phyloP scores from a whole-genome alignment of 2,113 vertebrate species.

The Tinamus guttatus region DNA sequence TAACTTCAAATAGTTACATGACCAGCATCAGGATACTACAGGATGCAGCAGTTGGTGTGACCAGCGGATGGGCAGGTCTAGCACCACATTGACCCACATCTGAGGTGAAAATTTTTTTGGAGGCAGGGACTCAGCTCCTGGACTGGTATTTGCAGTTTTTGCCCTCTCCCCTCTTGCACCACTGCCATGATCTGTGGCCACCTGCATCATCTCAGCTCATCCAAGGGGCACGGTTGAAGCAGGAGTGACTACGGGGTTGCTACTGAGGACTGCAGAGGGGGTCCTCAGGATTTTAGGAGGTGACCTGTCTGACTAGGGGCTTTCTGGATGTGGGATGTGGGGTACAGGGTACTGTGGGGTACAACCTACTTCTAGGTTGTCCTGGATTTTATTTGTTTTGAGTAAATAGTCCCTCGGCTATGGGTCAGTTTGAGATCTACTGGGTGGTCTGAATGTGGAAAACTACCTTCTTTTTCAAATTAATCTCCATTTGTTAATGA shows the following conservation, averaged over 20 bases:
- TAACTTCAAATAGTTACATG: not conserved
- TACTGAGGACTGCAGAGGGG: not conserved
- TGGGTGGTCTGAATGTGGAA: not conserved
- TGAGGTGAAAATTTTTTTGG: not conserved
- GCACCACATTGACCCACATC: rapidly evolving
- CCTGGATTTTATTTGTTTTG: not conserved
- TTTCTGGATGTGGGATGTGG: not conserved
- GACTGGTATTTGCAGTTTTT: not conserved
- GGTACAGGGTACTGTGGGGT: not conserved
- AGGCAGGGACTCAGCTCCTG: not conserved
- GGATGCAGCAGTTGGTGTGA: not conserved
- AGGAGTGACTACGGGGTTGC: not conserved
- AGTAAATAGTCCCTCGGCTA: not conserved
- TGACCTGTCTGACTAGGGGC: not conserved
- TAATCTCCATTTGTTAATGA: constrained; percentile 20
- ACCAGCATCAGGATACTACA: not conserved
- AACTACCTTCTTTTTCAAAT: not conserved
- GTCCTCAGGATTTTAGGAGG: not conserved
- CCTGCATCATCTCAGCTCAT: not conserved
- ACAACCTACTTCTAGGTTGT: not conserved
- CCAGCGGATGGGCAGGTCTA: not conserved
- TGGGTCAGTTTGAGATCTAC: not conserved
- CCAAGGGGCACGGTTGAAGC: not conserved
- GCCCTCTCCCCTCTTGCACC: not conserved
- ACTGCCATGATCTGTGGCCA: rapidly evolving